Evolutionary conservation across 1,140 invertebrate species (phyloP), one percentile per base, ranked within the genome.

Genomic region (Procambarus clarkii): DNA sequence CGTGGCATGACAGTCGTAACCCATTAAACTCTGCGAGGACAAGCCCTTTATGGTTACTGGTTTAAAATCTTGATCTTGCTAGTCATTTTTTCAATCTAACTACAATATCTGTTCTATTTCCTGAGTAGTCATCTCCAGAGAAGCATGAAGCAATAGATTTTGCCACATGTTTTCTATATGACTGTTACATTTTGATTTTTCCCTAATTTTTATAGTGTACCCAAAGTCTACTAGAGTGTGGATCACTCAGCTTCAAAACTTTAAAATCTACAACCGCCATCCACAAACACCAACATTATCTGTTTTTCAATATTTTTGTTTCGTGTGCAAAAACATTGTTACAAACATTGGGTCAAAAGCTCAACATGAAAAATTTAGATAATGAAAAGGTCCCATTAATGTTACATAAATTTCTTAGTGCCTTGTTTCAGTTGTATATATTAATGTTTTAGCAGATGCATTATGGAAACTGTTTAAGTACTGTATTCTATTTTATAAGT

Each of bases 361-460:
- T 88, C 58, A 88, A 81, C 77, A 88, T 48, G 58, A 58, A 64
- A 88, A 50, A 78, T 54, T 44, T 77, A 76, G 71, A 86, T 54
- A 54, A 54, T n/a, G 34, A 83, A 54, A 58, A 79, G 79, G 82
- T 85, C 45, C 69, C 71, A 84, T 77, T 50, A 83, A 60, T 85
- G 44, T 60, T 79, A 85, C 50, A 85, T 54, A 78, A 77, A 74
- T 78, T 91, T 91, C 81, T 91, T 84, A 91, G 88, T 85, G 88
- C 82, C 88, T 91, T 85, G 82, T 91, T 91, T 91, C 87, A 91
- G 74, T 48, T 91, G 60, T 91, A 77, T 90, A 86, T 86, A 86
- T 86, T 58, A 86, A 86, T 91, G 64, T 78, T 90, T 91, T 91
- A 91, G 88, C 88, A 91, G 88, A 91, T 91, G 88, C 88, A 91